These are phyloP conservation scores for Stictocephala bisonia DNA, from an alignment of 2,888 invertebrate species.

Conservation along the genomic window DNA sequence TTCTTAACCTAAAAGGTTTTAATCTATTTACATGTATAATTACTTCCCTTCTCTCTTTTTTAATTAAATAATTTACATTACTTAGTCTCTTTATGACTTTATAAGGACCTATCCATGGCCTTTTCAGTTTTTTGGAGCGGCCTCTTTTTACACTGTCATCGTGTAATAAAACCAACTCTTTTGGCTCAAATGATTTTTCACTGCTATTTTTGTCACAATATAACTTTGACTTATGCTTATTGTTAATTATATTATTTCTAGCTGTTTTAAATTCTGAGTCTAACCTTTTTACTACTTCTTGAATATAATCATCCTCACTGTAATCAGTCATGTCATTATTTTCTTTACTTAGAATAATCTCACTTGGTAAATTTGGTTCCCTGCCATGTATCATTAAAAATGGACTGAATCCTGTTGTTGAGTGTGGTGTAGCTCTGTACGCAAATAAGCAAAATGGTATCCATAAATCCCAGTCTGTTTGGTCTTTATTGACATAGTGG, in stretches of 20 bases:
- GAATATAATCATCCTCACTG: conserved; percentile 20
- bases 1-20: conserved; percentile 7
- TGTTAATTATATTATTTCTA: background rate
- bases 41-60: background rate
- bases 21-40: conserved; percentile 21
- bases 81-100: background rate
- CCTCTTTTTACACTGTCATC: conserved; percentile 27
- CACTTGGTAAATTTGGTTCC: conserved; percentile 8
- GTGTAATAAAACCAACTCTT: conserved; percentile 12
- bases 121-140: conserved; percentile 26
- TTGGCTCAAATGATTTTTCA: background rate
- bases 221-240: background rate
- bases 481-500: background rate
- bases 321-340: background rate
- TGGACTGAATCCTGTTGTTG: background rate
- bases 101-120: conserved; percentile 26
- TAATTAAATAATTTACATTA: conserved; percentile 23
- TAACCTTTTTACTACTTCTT: background rate
- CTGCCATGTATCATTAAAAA: background rate
- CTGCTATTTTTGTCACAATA: conserved; percentile 1
- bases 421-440: background rate
- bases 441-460: background rate
- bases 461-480: background rate
- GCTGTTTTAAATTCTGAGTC: conserved; percentile 1
- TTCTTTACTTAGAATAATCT: background rate